phyloP scores from a whole-genome alignment of 2,113 vertebrate genomes.

The Ailurus styani region DNA sequence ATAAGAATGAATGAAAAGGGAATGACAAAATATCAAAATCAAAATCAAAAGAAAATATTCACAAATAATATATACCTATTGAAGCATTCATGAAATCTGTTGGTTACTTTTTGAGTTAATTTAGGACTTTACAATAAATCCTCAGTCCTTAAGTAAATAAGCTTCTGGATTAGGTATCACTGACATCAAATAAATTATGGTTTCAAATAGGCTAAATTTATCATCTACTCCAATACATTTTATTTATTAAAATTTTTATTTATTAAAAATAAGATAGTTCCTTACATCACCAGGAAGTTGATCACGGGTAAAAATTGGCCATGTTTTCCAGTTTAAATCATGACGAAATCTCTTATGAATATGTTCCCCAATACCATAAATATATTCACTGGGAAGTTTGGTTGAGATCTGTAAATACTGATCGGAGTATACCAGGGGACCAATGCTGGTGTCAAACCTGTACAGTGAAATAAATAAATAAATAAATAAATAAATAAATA shows the following conservation, averaged over 20 bases:
- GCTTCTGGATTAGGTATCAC: not conserved
- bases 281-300: slow-evolving; percentile 88
- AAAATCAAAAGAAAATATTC: not conserved
- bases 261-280: not conserved
- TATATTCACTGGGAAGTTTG: slow-evolving; percentile 88
- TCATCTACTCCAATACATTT: not conserved
- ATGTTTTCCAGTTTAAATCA: slow-evolving; percentile 91
- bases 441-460: slow-evolving; percentile 93
- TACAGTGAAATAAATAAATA: not conserved
- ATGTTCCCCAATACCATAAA: slow-evolving; percentile 95
- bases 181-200: not conserved
- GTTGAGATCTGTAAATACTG: slow-evolving; percentile 94
- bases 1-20: not conserved
- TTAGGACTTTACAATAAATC: not conserved
- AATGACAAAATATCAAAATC: not conserved
- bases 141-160: not conserved
- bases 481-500: too few relatives aligned
- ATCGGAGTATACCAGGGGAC: slow-evolving; percentile 89
- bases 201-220: not conserved
- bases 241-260: not conserved
- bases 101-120: not conserved
- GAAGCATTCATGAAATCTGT: not conserved
- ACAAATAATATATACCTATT: not conserved
- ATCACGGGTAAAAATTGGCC: slow-evolving; percentile 93
- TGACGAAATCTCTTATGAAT: slow-evolving; percentile 90